phyloP scores from a whole-genome alignment of 2,797 vertebrate species.

The Pangasius djambal region DNA sequence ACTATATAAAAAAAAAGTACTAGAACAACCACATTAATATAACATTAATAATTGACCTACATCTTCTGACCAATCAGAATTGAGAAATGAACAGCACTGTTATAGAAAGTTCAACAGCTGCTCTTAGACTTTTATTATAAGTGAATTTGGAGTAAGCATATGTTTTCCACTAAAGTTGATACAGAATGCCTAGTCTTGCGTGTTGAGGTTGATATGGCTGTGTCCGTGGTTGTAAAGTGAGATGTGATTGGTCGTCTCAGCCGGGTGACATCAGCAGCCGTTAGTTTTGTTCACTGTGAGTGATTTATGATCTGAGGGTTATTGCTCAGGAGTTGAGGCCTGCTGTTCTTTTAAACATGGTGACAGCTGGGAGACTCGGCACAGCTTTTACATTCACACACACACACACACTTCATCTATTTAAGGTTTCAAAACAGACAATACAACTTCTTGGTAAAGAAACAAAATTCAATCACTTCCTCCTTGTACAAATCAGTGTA shows the following conservation, averaged over 20 bases:
- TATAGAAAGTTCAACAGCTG: background rate
- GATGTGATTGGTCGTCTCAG: slow-evolving; percentile 5
- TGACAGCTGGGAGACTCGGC: slow-evolving; percentile 54
- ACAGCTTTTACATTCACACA: slow-evolving; percentile 35
- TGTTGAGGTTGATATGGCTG: background rate
- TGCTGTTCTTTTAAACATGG: slow-evolving; percentile 57
- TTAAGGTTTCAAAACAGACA: background rate
- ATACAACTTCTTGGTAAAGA: background rate
- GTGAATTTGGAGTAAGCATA: background rate
- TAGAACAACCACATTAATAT: background rate
- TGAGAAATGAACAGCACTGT: background rate
- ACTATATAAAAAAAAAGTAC: background rate
- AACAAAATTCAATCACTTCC: background rate
- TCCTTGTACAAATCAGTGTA: background rate
- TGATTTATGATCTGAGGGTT: slow-evolving; percentile 60
- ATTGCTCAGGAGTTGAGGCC: slow-evolving; percentile 46
- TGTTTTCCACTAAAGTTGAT: background rate
- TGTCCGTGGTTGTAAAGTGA: background rate
- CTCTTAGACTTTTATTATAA: background rate
- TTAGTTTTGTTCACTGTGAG: slow-evolving; percentile 51
- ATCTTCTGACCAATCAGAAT: background rate
- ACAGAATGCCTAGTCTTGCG: background rate
- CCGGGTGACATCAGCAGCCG: slow-evolving; percentile 52
- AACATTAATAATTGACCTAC: background rate
- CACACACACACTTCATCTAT: slow-evolving; percentile 40